Conservation (phyloP, 2,113 vertebrate species). For the Phyllostomus hastatus region DNA sequence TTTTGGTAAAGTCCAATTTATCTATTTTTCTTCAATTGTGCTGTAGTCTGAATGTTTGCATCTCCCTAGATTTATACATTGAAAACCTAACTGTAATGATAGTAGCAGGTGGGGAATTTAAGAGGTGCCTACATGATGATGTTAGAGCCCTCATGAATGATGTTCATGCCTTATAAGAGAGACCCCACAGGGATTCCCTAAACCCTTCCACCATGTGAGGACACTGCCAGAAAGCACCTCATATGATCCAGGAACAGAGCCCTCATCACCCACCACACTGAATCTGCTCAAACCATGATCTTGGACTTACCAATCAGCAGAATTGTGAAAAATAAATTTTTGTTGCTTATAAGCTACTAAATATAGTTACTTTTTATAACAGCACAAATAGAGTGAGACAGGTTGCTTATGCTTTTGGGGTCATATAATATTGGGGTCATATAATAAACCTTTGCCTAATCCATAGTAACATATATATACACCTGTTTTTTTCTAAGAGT, state of each 20-base stretch:
- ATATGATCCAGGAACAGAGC: background rate
- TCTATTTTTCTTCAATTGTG: background rate
- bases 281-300: background rate
- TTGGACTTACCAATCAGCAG: background rate
- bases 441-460: background rate
- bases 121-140: background rate
- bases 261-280: background rate
- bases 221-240: background rate
- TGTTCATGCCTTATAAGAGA: background rate
- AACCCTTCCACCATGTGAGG: background rate
- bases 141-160: background rate
- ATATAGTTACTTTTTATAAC: background rate
- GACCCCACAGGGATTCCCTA: background rate
- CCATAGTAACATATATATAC: background rate
- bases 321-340: background rate
- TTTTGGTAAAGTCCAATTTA: background rate
- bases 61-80: background rate
- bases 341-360: background rate
- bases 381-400: background rate
- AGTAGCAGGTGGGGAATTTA: background rate
- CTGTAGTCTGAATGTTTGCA: background rate
- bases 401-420: background rate
- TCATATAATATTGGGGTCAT: too few relatives aligned
- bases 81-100: background rate
- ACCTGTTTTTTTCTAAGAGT: background rate